Percentiles rank a stretch among this genome's conserved stretches.
phyloP scores from a whole-genome alignment of 2,797 vertebrate species.

The Vireo griseus region DNA sequence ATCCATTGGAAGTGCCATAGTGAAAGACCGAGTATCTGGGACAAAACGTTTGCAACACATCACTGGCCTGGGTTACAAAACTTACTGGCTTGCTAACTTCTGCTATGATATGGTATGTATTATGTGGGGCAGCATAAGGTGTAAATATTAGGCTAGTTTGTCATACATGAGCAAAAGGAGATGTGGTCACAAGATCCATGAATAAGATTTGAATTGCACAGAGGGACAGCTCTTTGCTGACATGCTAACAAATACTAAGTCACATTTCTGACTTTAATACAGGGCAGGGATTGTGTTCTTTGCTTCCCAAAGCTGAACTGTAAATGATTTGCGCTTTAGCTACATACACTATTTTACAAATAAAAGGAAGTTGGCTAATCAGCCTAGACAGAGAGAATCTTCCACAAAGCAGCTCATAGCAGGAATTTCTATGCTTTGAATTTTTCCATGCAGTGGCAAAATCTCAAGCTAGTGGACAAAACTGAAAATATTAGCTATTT shows the following conservation, averaged over 20 bases:
- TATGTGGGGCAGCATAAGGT: neutral
- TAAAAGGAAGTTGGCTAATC: neutral
- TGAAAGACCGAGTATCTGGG: slow-evolving; percentile 68
- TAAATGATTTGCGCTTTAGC: neutral
- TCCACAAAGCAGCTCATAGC: neutral
- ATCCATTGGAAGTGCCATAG: slow-evolving; percentile 55
- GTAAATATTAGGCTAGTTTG: neutral
- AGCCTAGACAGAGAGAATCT: neutral
- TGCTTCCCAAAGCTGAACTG: neutral
- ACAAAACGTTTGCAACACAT: slow-evolving; percentile 72
- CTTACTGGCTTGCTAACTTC: slow-evolving; percentile 74
- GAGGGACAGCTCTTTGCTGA: neutral
- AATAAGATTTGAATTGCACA: neutral
- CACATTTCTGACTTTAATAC: neutral
- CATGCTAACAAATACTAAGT: neutral
- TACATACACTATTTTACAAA: neutral
- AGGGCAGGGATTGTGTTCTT: neutral
- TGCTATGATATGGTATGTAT: slow-evolving; percentile 73
- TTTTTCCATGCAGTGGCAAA: neutral
- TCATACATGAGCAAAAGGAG: neutral
- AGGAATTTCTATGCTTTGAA: neutral
- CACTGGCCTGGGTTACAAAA: slow-evolving; percentile 67
- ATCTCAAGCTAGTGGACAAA: neutral
- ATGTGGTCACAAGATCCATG: neutral
- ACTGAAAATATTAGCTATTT: neutral